Percentiles rank a stretch among this genome's conserved stretches.
phyloP scores from a whole-genome alignment of 1,140 invertebrate genomes.

The Drosophila repleta region DNA sequence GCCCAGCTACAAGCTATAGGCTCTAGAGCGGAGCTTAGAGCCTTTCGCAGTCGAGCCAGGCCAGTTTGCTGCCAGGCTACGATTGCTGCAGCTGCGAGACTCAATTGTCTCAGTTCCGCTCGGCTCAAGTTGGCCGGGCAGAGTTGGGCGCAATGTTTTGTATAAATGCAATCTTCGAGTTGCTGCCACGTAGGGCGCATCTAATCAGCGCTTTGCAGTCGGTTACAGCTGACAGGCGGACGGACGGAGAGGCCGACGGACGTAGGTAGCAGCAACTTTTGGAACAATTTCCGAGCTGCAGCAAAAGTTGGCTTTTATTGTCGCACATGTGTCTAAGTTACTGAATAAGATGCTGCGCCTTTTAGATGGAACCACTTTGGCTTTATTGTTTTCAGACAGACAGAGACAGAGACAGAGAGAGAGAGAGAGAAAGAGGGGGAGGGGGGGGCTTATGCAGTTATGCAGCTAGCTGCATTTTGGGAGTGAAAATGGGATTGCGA shows the following conservation, averaged over 20 bases:
- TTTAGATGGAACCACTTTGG: constrained; percentile 10
- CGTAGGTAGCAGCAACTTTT: background rate
- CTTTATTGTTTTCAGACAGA: constrained; percentile 19
- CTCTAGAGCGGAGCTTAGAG: too few species aligned
- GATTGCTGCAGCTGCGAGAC: background rate
- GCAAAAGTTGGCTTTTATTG: constrained; percentile 42
- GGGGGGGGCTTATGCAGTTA: background rate
- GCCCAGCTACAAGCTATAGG: too few species aligned
- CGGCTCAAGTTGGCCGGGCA: background rate
- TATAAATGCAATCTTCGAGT: constrained; percentile 33
- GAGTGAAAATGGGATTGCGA: background rate
- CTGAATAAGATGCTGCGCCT: constrained; percentile 14
- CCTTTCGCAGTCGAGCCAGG: too few species aligned
- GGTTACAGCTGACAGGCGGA: constrained; percentile 11
- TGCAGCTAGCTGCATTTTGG: constrained; percentile 24
- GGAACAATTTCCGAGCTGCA: background rate
- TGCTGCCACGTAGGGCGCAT: constrained; percentile 28
- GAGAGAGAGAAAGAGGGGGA: too few species aligned
- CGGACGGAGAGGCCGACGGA: background rate
- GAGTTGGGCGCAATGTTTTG: constrained; percentile 27
- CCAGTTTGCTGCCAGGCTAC: too few species aligned
- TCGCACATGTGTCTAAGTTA: constrained; percentile 39
- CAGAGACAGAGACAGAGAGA: too few species aligned
- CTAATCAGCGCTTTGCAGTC: constrained; percentile 42
- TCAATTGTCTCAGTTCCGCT: too few species aligned